Percentiles rank a stretch among this genome's conserved stretches.
phyloP scores from a whole-genome alignment of 2,797 vertebrate species.

The Chanos chanos region DNA sequence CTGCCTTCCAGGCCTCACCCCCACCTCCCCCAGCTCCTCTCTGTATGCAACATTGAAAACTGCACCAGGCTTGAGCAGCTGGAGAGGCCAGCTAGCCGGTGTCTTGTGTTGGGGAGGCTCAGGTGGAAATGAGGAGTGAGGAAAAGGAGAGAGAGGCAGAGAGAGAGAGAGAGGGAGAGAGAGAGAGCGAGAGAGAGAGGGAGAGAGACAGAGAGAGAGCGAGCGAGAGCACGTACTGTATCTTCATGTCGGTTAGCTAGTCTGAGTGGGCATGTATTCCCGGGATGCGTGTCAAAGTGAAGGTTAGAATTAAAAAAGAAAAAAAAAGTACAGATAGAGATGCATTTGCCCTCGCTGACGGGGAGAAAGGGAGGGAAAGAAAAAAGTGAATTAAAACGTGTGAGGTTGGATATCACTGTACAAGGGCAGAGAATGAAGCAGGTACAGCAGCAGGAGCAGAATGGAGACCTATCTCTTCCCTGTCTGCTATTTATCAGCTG shows the following conservation, averaged over 20 bases:
- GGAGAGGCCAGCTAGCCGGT: constrained; percentile 81
- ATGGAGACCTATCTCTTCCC: constrained; percentile 19
- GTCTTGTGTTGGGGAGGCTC: constrained; percentile 76
- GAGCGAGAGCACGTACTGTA: constrained; percentile 68
- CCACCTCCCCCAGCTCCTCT: constrained; percentile 45
- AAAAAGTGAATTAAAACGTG: constrained; percentile 41
- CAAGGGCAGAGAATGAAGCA: constrained; percentile 32
- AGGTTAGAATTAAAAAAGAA: constrained; percentile 66
- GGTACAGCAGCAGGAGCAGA: constrained; percentile 27
- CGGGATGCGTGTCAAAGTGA: constrained; percentile 75
- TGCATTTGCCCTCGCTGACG: constrained; percentile 41
- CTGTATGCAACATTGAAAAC: constrained; percentile 73
- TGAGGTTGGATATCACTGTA: constrained; percentile 31
- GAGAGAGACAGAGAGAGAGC: constrained; percentile 41
- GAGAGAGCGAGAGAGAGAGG: constrained; percentile 50
- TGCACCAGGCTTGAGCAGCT: constrained; percentile 74
- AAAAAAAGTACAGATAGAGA: constrained; percentile 31
- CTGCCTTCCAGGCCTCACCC: constrained; percentile 67
- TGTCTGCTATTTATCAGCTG: constrained; percentile 6
- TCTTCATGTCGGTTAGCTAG: constrained; percentile 74
- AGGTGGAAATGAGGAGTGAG: constrained; percentile 69
- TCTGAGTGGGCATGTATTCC: constrained; percentile 75
- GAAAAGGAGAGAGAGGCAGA: constrained; percentile 22
- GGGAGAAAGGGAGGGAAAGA: constrained; percentile 32
- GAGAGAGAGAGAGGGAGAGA: constrained; percentile 45